Evolutionary conservation across 2,113 vertebrate species (phyloP), one percentile per base, ranked within the genome.

Genomic region (Cephalopterus ornatus): DNA sequence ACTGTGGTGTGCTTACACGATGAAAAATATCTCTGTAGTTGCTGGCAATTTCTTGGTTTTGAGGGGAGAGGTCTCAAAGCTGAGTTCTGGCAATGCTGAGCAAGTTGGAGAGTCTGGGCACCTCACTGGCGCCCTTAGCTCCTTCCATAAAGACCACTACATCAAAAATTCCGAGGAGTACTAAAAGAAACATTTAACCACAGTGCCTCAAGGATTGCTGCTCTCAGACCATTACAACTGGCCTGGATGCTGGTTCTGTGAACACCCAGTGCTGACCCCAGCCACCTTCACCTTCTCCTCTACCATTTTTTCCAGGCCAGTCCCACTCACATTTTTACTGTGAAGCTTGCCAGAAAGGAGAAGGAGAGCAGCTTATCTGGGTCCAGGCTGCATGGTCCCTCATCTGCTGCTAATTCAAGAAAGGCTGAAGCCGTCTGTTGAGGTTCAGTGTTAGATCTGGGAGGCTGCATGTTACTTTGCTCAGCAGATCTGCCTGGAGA

Each of bases 1-100:
- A 8, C 42, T 2, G 4, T 14, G 17, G 5, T 2, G 2, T 47
- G 52, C 47, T 89, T 61, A 39, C 5, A 12, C 1, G 3, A 37
- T 4, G 8, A 76, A 46, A 93, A 82, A 62, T 42, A 24, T 21
- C 42, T 62, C 41, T 24, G 19, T 50, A 47, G 21, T 24, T 41
- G 72, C 16, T 77, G 32, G 7, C 55, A 66, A 55, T 11, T 82
- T 22, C n/a, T 65, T 27, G 11, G 13, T 75, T 22, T 63, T 2
- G 0, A 30, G 20, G 7, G 8, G 4, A 2, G 26, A 87, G 10
- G 22, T 75, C 63, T 88, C 78, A 85, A 68, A 91, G 37, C 35
- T 63, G 20, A 44, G 33, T 56, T 32, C 24, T 73, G 62, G 30
- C 70, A 63, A 42, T 1, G 11, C 33, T 63, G 28, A 28, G 44